Evolutionary conservation across 2,888 invertebrate species (phyloP).

Genomic region (Diaphora mendica): DNA sequence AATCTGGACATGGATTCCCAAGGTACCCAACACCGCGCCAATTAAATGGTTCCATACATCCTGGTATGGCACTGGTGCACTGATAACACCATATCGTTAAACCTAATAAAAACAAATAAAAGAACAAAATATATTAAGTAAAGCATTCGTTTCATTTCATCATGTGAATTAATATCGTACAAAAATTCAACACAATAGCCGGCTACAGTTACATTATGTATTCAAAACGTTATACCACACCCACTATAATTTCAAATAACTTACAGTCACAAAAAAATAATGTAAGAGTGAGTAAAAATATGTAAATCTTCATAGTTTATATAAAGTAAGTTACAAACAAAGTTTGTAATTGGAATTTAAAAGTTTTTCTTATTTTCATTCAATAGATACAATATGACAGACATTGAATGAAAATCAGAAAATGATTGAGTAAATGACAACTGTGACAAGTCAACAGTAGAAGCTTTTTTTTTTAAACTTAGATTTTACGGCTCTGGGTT

Average conservation of each 20-base stretch:
- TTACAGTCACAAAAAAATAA: conserved; percentile 53
- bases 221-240: conserved; percentile 55
- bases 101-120: conserved; percentile 69
- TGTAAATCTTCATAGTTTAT: conserved; percentile 49
- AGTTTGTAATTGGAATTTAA: background rate
- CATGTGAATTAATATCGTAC: conserved; percentile 10
- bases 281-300: conserved; percentile 42
- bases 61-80: conserved; percentile 95
- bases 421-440: too few species aligned
- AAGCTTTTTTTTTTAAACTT: too few species aligned
- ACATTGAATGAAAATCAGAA: background rate
- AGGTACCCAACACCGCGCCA: conserved; percentile 91
- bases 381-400: background rate
- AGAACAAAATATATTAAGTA: background rate
- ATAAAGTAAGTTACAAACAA: background rate
- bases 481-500: too few species aligned
- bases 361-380: background rate
- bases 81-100: conserved; percentile 94
- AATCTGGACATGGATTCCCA: conserved; percentile 93
- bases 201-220: conserved; percentile 27
- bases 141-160: background rate
- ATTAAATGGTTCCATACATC: conserved; percentile 94
- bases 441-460: background rate
- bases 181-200: conserved; percentile 39
- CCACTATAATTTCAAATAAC: conserved; percentile 43